phyloP scores from a whole-genome alignment of 2,113 vertebrate genomes.

The Vidua chalybeata region DNA sequence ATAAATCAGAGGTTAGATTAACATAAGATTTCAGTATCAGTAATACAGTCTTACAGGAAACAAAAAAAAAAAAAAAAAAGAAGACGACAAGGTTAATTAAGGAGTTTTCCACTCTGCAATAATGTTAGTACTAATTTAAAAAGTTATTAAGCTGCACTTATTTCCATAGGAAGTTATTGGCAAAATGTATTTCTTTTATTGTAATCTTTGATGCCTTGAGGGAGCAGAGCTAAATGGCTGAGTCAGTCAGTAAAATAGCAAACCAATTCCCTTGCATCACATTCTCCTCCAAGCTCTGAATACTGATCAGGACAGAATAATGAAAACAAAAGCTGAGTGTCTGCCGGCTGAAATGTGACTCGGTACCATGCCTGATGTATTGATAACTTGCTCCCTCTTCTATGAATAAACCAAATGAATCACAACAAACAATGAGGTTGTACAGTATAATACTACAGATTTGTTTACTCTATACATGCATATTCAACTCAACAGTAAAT shows the following conservation, averaged over 20 bases:
- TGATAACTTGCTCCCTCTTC: neutral
- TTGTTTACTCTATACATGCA: neutral
- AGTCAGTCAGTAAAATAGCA: slow-evolving; percentile 61
- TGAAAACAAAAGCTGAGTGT: slow-evolving; percentile 49
- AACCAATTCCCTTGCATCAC: slow-evolving; percentile 36
- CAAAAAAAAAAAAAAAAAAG: neutral
- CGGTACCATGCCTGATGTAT: neutral
- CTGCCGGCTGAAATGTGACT: slow-evolving; percentile 50
- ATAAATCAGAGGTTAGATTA: slow-evolving; percentile 4
- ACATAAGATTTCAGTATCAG: neutral
- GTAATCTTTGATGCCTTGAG: slow-evolving; percentile 41
- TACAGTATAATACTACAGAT: neutral
- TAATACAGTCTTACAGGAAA: neutral
- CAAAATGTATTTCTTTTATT: slow-evolving; percentile 56
- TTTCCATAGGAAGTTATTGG: slow-evolving; percentile 51
- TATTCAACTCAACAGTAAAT: neutral
- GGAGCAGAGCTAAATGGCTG: slow-evolving; percentile 60
- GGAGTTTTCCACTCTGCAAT: slow-evolving; percentile 24
- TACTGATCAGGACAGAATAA: slow-evolving; percentile 18
- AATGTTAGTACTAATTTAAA: slow-evolving; percentile 12
- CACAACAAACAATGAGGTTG: neutral
- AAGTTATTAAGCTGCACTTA: slow-evolving; percentile 47
- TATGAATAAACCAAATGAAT: slow-evolving; percentile 18
- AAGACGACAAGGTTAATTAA: slow-evolving; percentile 46
- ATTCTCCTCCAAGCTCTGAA: slow-evolving; percentile 21